Percentiles rank a stretch among this genome's conserved stretches.
Evolutionary conservation across 2,113 vertebrate genomes (phyloP).

Genomic region (Siniperca knerii): DNA sequence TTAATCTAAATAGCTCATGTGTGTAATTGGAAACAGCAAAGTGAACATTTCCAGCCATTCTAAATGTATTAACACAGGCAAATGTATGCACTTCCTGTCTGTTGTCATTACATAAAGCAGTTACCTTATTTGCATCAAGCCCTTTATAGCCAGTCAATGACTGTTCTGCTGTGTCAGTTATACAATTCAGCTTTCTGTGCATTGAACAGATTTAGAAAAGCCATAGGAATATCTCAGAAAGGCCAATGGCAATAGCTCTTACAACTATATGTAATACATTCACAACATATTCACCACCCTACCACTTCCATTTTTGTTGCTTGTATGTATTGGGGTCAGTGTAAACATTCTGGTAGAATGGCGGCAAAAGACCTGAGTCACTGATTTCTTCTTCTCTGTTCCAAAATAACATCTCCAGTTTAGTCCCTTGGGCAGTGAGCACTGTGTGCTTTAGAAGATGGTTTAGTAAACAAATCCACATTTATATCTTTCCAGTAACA

Average conservation of each 20-base stretch:
- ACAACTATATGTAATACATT: background rate
- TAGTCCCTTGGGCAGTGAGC: background rate
- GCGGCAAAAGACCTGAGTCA: constrained; percentile 17
- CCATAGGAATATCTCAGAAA: constrained; percentile 15
- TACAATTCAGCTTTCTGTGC: constrained; percentile 19
- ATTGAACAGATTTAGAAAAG: constrained; percentile 19
- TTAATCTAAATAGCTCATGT: background rate
- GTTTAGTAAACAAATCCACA: constrained; percentile 28
- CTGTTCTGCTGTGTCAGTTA: constrained; percentile 12
- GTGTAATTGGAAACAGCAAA: constrained; percentile 11
- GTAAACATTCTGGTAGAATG: constrained; percentile 25
- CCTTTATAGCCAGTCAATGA: constrained; percentile 16
- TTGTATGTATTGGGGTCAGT: constrained; percentile 34
- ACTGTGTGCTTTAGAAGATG: background rate
- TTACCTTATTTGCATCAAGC: constrained; percentile 28
- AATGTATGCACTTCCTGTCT: background rate
- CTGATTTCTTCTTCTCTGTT: constrained; percentile 27
- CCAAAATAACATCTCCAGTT: constrained; percentile 22
- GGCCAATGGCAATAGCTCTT: background rate
- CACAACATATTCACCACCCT: background rate
- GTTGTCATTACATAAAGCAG: background rate
- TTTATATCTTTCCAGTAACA: background rate
- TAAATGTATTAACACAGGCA: background rate
- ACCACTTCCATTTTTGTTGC: constrained; percentile 7
- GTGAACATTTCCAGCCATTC: constrained; percentile 4